Evolutionary conservation across 2,113 vertebrate genomes (phyloP).

Genomic region (Elaphurus davidianus): DNA sequence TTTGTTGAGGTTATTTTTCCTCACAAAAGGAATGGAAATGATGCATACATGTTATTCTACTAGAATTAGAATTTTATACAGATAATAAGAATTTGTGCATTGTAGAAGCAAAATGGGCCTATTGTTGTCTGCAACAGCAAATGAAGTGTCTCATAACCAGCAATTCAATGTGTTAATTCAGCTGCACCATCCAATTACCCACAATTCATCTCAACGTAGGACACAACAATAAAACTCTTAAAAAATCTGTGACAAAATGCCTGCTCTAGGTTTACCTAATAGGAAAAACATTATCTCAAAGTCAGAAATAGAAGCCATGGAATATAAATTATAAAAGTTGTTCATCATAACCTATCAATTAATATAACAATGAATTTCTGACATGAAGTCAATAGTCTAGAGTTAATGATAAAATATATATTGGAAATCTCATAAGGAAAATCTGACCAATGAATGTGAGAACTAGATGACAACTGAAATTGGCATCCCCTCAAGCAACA

Average conservation of each 20-base stretch:
- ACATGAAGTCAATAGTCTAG: conserved; percentile 2
- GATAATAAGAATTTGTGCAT: conserved; percentile 59
- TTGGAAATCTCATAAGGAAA: conserved; percentile 1
- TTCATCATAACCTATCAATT: neutral
- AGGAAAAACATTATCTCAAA: neutral
- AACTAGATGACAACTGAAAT: neutral
- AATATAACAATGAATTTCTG: conserved; percentile 18
- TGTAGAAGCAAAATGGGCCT: conserved; percentile 53
- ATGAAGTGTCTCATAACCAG: conserved; percentile 67
- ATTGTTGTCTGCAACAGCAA: conserved; percentile 58
- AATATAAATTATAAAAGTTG: conserved; percentile 37
- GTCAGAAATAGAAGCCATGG: neutral
- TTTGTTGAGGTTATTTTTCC: conserved; percentile 41
- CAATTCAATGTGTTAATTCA: conserved; percentile 70
- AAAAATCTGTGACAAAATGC: conserved; percentile 46
- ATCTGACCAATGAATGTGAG: neutral
- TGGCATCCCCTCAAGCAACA: conserved; percentile 51
- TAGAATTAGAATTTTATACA: conserved; percentile 64
- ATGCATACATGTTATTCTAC: conserved; percentile 23
- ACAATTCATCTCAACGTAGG: conserved; percentile 64
- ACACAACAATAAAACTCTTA: conserved; percentile 49
- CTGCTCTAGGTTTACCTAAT: conserved; percentile 10
- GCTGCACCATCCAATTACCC: conserved; percentile 70
- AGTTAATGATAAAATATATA: conserved; percentile 40
- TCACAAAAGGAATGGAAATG: conserved; percentile 46